Conservation (phyloP, 2,888 invertebrate species). For the Leptogaster cylindrica region DNA sequence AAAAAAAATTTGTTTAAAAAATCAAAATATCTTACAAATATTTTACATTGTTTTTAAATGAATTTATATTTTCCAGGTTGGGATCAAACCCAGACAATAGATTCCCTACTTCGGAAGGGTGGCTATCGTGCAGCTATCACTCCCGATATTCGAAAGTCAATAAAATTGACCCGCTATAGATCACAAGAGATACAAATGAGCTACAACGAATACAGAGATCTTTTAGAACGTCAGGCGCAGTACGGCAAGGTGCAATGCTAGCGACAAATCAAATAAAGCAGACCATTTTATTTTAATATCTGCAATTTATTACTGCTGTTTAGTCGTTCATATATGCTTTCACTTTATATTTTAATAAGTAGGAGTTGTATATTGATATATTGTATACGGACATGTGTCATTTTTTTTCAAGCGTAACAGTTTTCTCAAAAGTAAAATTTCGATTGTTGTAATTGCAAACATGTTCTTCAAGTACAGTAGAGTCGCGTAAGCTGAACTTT, state of each 20-base stretch:
- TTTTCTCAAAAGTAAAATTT: too few species aligned
- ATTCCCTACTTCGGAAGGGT: conserved; percentile 95
- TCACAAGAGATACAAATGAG: conserved; percentile 92
- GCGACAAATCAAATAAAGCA: conserved; percentile 49
- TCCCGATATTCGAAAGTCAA: conserved; percentile 83
- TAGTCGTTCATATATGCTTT: conserved; percentile 35
- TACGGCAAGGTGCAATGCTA: conserved; percentile 61
- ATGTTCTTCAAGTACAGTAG: too few species aligned
- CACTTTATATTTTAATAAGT: conserved; percentile 22
- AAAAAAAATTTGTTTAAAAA: conserved; percentile 46
- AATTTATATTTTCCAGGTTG: conserved; percentile 74
- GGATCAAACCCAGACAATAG: conserved; percentile 98
- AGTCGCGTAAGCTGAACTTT: too few species aligned
- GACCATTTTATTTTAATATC: conserved; percentile 8
- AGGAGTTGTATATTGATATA: too few species aligned
- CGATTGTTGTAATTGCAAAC: too few species aligned
- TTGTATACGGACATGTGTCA: too few species aligned
- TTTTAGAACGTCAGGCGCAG: conserved; percentile 57
- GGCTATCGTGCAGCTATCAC: conserved; percentile 92
- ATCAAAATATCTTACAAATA: not conserved
- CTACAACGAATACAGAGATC: conserved; percentile 77
- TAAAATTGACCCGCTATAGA: conserved; percentile 95
- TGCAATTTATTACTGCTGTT: conserved; percentile 24
- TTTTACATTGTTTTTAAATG: conserved; percentile 21
- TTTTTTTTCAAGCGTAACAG: too few species aligned